Evolutionary conservation across 2,113 vertebrate genomes (phyloP).

Genomic region (Lota lota): DNA sequence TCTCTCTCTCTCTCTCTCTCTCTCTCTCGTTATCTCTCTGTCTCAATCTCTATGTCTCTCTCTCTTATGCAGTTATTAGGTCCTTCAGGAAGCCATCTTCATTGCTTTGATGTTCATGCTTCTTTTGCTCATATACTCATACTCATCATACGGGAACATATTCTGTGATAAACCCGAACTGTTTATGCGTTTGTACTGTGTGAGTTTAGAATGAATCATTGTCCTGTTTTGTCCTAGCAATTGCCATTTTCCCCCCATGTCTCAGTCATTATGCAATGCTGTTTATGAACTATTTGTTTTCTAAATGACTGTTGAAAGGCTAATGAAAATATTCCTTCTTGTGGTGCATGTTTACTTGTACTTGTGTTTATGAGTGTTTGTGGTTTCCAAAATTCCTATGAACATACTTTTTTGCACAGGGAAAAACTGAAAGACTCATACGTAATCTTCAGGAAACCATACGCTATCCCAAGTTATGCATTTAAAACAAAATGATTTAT

Average conservation of each 20-base stretch:
- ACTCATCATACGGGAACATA: no score
- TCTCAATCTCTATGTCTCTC: no score
- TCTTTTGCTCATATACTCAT: no score
- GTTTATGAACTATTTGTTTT: neutral
- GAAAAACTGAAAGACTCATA: conserved; percentile 7
- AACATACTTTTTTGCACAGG: conserved; percentile 2
- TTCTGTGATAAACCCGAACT: no score
- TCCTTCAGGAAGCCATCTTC: neutral
- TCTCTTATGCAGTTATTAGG: no score
- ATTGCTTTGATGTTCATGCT: neutral
- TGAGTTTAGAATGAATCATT: neutral
- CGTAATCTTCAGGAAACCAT: neutral
- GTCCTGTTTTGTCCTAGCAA: neutral
- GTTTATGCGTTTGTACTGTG: no score
- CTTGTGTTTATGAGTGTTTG: conserved; percentile 1
- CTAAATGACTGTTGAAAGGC: neutral
- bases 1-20: no score
- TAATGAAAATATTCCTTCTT: neutral
- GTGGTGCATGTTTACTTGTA: neutral
- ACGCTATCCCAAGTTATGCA: neutral
- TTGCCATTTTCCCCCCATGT: neutral
- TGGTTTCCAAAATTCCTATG: neutral
- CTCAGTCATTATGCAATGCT: neutral
- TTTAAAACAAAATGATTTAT: conserved; percentile 13
- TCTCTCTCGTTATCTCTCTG: no score